Base-by-base conservation (phyloP, 2,797 vertebrate genomes). In the Etheostoma perlongum region DNA sequence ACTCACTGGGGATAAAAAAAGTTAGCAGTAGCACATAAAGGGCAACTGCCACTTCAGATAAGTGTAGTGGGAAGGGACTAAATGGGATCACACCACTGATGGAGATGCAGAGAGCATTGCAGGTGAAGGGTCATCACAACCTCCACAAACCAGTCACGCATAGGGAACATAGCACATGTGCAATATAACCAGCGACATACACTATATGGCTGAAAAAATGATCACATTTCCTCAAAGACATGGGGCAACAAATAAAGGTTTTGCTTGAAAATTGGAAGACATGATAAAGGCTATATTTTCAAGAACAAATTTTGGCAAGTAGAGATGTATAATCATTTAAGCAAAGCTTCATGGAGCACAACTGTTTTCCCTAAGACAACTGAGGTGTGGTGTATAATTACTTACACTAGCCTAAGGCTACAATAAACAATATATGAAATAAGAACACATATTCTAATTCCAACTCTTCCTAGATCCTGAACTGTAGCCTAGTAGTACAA, bases 1-100 rank as follows among this genome's bases (percentile, higher is more conserved):
- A 61, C 49, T 67, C 55, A 30, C 8, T 55, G 58, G 65, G 44
- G 61, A 65, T 52, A 61, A 61, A 79, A 25, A 27, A 82, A 84
- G 67, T 82, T 76, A 75, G 44, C 70, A 78, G 82, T 51, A 70
- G 71, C 81, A 81, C 2, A 18, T 82, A 89, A 93, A 89, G 88
- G 89, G 80, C 90, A 89, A 78, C 83, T 90, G 87, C 82, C 88
- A 84, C 85, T 80, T 91, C 75, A 73, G 70, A 80, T 91, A 63
- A 76, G 72, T 62, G 63, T 40, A 54, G 46, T n/a, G 64, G 49
- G 40, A 9, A 23, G 27, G 47, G 62, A 73, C 46, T 65, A 58
- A 67, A 78, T 55, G 78, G 71, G 52, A 57, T 75, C 74, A 27
- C 65, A 72, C 18, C 48, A 60, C 64, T 55, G 74, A 76, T 65